These are phyloP conservation scores for Actinernus sp. DNA, from an alignment of 92 coral and sea anemone genomes.

Conservation along the genomic window DNA sequence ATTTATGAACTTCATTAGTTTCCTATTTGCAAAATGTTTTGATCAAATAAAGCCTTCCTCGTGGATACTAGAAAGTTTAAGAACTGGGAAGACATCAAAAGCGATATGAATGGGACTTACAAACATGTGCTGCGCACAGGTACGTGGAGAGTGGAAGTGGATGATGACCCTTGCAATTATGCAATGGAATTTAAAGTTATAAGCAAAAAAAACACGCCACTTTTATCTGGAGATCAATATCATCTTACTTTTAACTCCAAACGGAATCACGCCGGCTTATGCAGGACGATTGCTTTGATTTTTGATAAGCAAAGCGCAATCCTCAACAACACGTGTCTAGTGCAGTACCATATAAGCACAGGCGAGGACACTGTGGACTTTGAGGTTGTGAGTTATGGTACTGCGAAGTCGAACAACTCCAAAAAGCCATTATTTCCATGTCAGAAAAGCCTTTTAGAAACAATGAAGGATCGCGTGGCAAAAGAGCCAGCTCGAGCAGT, in stretches of 20 bases:
- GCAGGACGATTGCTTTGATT: slow-evolving; percentile 27
- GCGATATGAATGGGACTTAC: slow-evolving; percentile 45
- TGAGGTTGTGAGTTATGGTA: slow-evolving; percentile 32
- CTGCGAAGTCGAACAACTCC: slow-evolving; percentile 15
- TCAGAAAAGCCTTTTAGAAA: slow-evolving; percentile 5
- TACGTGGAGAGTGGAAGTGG: slow-evolving; percentile 36
- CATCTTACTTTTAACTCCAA: slow-evolving; percentile 37
- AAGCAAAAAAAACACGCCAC: too few relatives aligned
- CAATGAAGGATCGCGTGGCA: slow-evolving; percentile 10
- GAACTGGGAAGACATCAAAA: slow-evolving; percentile 60
- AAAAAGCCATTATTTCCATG: slow-evolving; percentile 22
- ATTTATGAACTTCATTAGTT: too few relatives aligned
- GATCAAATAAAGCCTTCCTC: slow-evolving; percentile 33
- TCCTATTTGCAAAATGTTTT: too few relatives aligned
- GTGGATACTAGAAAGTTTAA: slow-evolving; percentile 25
- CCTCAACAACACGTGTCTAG: slow-evolving; percentile 20
- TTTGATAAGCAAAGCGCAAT: slow-evolving; percentile 22
- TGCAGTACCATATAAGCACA: slow-evolving; percentile 27
- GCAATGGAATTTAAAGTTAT: too few relatives aligned
- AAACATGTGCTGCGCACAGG: slow-evolving; percentile 22
- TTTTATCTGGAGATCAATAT: too few relatives aligned
- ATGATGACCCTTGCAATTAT: slow-evolving; percentile 16
- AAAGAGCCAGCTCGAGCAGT: slow-evolving; percentile 11
- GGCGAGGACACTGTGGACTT: slow-evolving; percentile 32
- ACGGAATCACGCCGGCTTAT: slow-evolving; percentile 36